A percentile compares a stretch with the other conserved stretches of the same genome.
These are phyloP conservation scores for Oscheius sp. DNA, from an alignment of 2,888 invertebrate genomes.

Conservation along the genomic window DNA sequence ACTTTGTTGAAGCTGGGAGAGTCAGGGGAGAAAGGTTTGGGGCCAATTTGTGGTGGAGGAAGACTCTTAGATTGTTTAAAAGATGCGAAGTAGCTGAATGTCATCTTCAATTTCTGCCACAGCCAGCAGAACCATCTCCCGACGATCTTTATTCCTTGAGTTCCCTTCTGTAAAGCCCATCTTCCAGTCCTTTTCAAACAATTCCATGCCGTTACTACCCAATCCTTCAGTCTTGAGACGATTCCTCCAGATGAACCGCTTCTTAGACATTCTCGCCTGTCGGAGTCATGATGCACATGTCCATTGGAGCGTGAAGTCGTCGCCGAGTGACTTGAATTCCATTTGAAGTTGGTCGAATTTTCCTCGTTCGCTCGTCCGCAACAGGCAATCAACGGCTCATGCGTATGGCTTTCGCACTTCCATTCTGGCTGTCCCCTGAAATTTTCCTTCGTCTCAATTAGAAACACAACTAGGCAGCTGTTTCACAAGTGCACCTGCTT, in stretches of 20 bases:
- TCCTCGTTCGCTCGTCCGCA: conserved; percentile 33
- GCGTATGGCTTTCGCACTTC: conserved; percentile 45
- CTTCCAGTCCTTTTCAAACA: background rate
- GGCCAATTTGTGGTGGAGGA: conserved; percentile 9
- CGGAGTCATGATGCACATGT: background rate
- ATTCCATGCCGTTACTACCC: background rate
- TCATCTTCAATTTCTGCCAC: background rate
- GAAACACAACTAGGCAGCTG: background rate
- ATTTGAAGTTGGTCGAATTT: conserved; percentile 10
- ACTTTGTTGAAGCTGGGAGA: conserved; percentile 31
- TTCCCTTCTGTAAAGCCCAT: background rate
- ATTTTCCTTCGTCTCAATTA: too few species aligned
- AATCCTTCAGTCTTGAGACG: background rate
- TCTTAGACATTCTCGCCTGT: background rate
- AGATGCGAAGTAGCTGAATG: background rate
- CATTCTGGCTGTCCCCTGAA: conserved; percentile 53
- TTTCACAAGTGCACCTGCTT: background rate
- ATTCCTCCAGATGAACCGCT: background rate
- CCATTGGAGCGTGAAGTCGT: conserved; percentile 25
- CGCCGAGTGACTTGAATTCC: conserved; percentile 15
- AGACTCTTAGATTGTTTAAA: background rate
- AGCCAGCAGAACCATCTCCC: background rate
- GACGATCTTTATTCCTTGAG: background rate
- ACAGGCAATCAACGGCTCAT: conserved; percentile 34
- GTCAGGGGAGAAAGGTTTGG: conserved; percentile 19